These are phyloP conservation scores for Tricholauxania praeusta DNA, from an alignment of 2,888 invertebrate species.

Conservation along the genomic window DNA sequence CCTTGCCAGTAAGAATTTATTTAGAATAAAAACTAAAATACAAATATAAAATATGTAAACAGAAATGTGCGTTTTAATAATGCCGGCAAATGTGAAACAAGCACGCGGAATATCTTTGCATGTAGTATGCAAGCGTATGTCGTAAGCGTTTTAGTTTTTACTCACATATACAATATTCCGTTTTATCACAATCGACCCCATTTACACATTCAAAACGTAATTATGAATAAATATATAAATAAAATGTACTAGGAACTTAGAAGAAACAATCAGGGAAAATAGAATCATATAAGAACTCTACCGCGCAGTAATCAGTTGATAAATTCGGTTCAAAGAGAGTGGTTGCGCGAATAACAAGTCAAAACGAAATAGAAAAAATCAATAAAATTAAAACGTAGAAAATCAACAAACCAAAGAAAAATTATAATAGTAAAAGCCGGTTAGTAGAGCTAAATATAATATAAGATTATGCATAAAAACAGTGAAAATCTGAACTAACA, in stretches of 20 bases:
- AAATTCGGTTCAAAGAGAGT: slow-evolving; percentile 20
- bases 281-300: not conserved
- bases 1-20: no score
- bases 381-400: slow-evolving; percentile 15
- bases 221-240: slow-evolving; percentile 4
- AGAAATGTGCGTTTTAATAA: not conserved
- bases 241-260: not conserved
- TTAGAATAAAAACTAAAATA: no score
- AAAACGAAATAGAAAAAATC: slow-evolving; percentile 1
- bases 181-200: slow-evolving; percentile 24
- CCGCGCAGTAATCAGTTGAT: slow-evolving; percentile 19
- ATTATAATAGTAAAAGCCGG: not conserved
- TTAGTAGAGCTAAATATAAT: not conserved
- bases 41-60: not conserved
- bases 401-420: not conserved
- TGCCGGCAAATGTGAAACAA: not conserved
- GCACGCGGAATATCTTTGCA: not conserved
- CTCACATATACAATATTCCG: not conserved
- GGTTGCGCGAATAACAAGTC: not conserved
- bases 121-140: not conserved
- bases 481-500: not conserved
- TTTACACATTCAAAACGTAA: slow-evolving; percentile 18
- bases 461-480: not conserved
- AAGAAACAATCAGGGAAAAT: not conserved
- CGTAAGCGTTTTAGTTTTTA: no score